A percentile compares a stretch with the other conserved stretches of the same genome.
These are phyloP conservation scores for Percopsis transmontana DNA, from an alignment of 2,113 vertebrate species.

Conservation along the genomic window DNA sequence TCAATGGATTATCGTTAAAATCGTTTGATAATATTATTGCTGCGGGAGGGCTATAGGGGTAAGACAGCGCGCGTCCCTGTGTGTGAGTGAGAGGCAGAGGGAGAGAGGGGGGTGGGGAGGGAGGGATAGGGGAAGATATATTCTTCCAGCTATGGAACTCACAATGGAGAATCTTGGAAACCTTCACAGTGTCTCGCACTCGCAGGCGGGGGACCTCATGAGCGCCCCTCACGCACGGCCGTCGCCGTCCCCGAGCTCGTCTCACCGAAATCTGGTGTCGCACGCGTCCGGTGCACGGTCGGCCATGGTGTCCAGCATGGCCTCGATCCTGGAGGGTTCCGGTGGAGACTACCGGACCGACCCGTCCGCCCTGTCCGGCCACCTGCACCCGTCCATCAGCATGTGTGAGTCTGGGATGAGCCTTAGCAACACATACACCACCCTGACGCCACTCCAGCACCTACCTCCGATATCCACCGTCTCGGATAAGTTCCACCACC, in stretches of 20 bases:
- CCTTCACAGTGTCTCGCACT: constrained; percentile 89
- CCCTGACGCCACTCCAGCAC: constrained; percentile 95
- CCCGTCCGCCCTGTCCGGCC: constrained; percentile 82
- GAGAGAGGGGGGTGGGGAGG: constrained; percentile 70
- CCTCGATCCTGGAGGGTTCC: constrained; percentile 87
- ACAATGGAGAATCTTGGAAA: constrained; percentile 92
- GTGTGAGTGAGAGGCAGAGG: constrained; percentile 63
- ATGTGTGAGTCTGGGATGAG: constrained; percentile 95
- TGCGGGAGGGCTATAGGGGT: constrained; percentile 55
- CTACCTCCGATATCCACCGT: constrained; percentile 94
- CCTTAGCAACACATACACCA: constrained; percentile 94
- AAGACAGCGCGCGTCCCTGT: constrained; percentile 44
- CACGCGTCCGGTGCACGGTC: constrained; percentile 78
- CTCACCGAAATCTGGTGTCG: constrained; percentile 86
- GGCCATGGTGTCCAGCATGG: constrained; percentile 89
- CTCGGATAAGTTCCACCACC: constrained; percentile 95
- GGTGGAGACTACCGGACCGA: constrained; percentile 89
- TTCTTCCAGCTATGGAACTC: constrained; percentile 86
- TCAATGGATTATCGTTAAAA: constrained; percentile 82
- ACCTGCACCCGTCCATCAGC: constrained; percentile 94
- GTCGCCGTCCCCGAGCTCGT: constrained; percentile 74
- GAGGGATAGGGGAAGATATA: constrained; percentile 64
- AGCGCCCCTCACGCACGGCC: constrained; percentile 85
- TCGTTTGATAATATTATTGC: constrained; percentile 69
- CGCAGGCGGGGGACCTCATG: constrained; percentile 90